Conservation (phyloP, 92 coral and sea anemone genomes). For the Desmophyllum pertusum region DNA sequence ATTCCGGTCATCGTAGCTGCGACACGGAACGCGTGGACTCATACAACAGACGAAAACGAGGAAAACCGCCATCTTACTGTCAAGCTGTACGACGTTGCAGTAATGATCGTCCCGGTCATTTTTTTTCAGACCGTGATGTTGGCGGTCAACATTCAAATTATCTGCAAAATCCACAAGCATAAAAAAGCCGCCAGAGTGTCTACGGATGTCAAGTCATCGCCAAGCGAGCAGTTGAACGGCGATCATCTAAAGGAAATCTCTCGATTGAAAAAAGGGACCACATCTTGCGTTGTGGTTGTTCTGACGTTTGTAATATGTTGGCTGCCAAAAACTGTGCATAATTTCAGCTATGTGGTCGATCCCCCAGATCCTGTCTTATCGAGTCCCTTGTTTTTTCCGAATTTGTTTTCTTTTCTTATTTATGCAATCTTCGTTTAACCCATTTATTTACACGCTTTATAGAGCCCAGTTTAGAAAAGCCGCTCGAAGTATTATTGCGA, state of each 20-base stretch:
- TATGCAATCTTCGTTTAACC: conserved; percentile 66
- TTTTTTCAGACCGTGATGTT: conserved; percentile 49
- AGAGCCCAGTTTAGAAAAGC: conserved; percentile 67
- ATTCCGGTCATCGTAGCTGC: conserved; percentile 49
- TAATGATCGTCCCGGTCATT: conserved; percentile 60
- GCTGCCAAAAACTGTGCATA: conserved; percentile 60
- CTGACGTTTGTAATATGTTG: conserved; percentile 53
- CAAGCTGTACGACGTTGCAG: conserved; percentile 50
- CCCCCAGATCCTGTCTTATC: conserved; percentile 43
- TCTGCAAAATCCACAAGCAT: conserved; percentile 61
- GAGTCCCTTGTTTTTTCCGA: conserved; percentile 52
- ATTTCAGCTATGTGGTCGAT: conserved; percentile 29
- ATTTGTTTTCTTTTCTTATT: conserved; percentile 65
- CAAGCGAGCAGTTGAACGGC: background rate
- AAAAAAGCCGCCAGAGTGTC: conserved; percentile 1
- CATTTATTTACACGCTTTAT: conserved; percentile 69
- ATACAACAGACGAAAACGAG: background rate
- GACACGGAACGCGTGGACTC: conserved; percentile 57
- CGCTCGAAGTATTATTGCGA: conserved; percentile 32
- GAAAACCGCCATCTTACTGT: conserved; percentile 21
- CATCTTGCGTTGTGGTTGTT: conserved; percentile 58
- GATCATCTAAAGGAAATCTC: background rate
- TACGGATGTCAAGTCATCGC: background rate
- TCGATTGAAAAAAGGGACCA: conserved; percentile 45
- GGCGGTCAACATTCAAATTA: conserved; percentile 60